Conservation (phyloP, 1,140 invertebrate genomes). For the Ips typographus region DNA sequence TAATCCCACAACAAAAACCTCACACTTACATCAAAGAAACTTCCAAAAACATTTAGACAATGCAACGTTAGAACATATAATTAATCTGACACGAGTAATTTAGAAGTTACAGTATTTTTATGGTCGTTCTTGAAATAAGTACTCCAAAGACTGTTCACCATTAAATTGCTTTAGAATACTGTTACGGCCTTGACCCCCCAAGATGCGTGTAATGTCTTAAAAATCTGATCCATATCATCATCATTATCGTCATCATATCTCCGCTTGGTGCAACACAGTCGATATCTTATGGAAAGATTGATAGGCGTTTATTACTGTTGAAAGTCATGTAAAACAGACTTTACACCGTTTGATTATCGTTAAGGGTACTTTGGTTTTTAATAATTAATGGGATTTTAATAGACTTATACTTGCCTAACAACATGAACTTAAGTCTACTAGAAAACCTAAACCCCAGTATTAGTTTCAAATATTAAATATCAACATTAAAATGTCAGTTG, state of each 20-base stretch:
- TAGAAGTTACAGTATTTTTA: slow-evolving; percentile 14
- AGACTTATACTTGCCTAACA: too few species aligned
- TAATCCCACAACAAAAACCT: background rate
- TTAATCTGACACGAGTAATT: slow-evolving; percentile 5
- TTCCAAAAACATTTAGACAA: slow-evolving; percentile 13
- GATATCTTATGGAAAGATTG: slow-evolving; percentile 24
- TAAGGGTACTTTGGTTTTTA: background rate
- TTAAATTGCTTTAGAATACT: slow-evolving; percentile 20
- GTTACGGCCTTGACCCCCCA: slow-evolving; percentile 19
- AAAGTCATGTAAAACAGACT: slow-evolving; percentile 3
- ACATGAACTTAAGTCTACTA: background rate
- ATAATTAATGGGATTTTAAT: background rate
- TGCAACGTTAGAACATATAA: slow-evolving; percentile 6
- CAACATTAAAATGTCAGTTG: too few species aligned
- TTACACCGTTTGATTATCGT: background rate
- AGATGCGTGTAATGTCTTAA: slow-evolving; percentile 19
- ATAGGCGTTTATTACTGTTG: slow-evolving; percentile 9
- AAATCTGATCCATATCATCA: slow-evolving; percentile 25
- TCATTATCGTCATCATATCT: slow-evolving; percentile 24
- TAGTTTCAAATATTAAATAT: too few species aligned
- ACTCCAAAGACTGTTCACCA: background rate
- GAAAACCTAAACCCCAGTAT: too few species aligned
- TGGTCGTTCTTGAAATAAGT: slow-evolving; percentile 19
- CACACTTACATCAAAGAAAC: background rate
- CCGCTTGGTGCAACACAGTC: slow-evolving; percentile 4